Base-by-base conservation (phyloP, 2,797 vertebrate genomes). In the Anniella stebbinsi region DNA sequence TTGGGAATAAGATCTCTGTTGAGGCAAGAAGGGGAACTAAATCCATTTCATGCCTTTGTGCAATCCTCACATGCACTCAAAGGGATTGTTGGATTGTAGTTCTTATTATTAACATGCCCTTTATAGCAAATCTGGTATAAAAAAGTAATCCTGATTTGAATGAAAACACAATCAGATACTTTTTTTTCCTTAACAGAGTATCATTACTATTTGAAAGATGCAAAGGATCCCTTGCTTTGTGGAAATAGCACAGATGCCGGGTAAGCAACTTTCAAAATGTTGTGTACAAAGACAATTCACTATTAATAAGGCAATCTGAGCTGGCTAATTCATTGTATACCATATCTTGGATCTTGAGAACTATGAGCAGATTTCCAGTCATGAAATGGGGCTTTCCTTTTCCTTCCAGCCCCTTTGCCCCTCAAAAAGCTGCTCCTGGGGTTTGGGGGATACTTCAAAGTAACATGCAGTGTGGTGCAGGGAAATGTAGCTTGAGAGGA, bases 151-250 rank as follows among this genome's bases (percentile, higher is more conserved):
- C 7, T 73, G 66, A n/a, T 36, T 33, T n/a, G 60, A 87, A 67
- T 45, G 1, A 76, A 57, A 66, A 30, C 2, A 73, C 12, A 90
- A 12, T 90, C 86, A 93, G 17, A 41, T 33, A 28, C 70, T 45
- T 67, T 88, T 93, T 93, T 90, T 95, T 85, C 83, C 90, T 73
- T 33, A 91, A 94, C 95, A 98, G 97, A 69, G 15, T 88, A 98
- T 92, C 96, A 97, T 91, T 98, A 98, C 92, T 95, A 30, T 51
- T 7, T 96, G 94, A 94, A 97, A 77, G 98, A 94, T 89, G 87
- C 96, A 87, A 96, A 91, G 45, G 98, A 99, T 95, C 97, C 97
- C 91, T 95, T 99, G 88, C 98, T 99, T 88, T 99, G 99, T 97
- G 99, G 99, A 88, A 97, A 95, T 60, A 95, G 93, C 93, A 96